A percentile compares a stretch with the other conserved stretches of the same genome.
phyloP scores from a whole-genome alignment of 30 jellyfish, hydroid and myxozoan species.

The Phacellophora camtschatica region DNA sequence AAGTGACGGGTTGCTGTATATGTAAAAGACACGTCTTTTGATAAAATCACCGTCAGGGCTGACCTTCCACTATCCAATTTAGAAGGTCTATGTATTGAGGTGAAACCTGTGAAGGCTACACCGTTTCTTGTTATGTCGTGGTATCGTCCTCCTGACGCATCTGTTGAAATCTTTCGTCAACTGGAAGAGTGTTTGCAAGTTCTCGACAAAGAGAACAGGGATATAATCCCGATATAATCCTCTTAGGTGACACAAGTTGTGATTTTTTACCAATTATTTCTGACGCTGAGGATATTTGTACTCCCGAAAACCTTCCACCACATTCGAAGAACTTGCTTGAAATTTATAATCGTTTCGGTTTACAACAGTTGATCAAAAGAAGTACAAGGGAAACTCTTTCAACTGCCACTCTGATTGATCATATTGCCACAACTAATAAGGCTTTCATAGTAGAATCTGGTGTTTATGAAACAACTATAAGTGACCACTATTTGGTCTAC shows the following conservation, averaged over 20 bases:
- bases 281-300: not conserved
- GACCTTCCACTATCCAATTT: constrained; percentile 16
- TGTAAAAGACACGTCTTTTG: constrained; percentile 10
- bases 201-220: constrained; percentile 11
- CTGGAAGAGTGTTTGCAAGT: constrained; percentile 5
- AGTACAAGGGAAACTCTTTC: no score
- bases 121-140: constrained; percentile 10
- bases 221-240: no score
- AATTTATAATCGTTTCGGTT: constrained; percentile 7
- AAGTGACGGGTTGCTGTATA: constrained; percentile 19
- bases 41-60: not conserved
- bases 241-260: constrained; percentile 31
- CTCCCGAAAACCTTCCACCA: constrained; percentile 9
- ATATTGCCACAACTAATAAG: no score
- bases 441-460: no score
- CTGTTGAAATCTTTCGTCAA: constrained; percentile 20
- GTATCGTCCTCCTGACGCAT: constrained; percentile 31
- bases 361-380: constrained; percentile 8
- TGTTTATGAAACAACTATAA: no score
- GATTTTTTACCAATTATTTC: not conserved
- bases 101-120: not conserved
- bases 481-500: no score
- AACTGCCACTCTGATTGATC: no score
- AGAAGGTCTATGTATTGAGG: constrained; percentile 15
- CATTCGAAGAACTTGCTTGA: constrained; percentile 8